These are phyloP conservation scores for Eristalinus aeneus DNA, from an alignment of 2,888 invertebrate species.

Conservation along the genomic window DNA sequence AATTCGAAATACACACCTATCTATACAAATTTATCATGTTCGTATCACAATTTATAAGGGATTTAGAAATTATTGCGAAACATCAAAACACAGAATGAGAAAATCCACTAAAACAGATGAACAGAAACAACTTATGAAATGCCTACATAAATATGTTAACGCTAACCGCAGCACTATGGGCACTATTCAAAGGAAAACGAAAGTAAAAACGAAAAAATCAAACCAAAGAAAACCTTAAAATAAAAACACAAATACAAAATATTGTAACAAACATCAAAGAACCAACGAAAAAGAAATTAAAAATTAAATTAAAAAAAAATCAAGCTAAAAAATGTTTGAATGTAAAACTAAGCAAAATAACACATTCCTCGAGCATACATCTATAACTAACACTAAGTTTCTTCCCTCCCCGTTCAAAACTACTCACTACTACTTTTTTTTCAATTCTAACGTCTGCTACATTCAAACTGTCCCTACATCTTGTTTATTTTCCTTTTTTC, in stretches of 20 bases:
- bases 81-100: neutral
- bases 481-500: neutral
- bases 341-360: conserved; percentile 38
- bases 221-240: neutral
- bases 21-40: conserved; percentile 33
- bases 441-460: neutral
- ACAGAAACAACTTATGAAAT: neutral
- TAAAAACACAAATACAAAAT: conserved; percentile 23
- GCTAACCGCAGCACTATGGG: conserved; percentile 32
- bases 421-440: conserved; percentile 25
- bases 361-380: conserved; percentile 55
- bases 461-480: neutral
- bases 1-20: conserved; percentile 40
- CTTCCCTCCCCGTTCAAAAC: conserved; percentile 2
- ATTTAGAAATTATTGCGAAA: neutral
- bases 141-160: neutral
- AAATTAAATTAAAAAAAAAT: conserved; percentile 34
- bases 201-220: neutral
- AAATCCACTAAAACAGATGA: neutral
- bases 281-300: conserved; percentile 17
- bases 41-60: conserved; percentile 11
- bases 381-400: conserved; percentile 52
- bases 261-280: conserved; percentile 36
- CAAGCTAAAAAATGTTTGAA: conserved; percentile 3
- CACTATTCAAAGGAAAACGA: neutral